Evolutionary conservation across 2,888 invertebrate genomes (phyloP).

Genomic region (Synergus gifuensis): DNA sequence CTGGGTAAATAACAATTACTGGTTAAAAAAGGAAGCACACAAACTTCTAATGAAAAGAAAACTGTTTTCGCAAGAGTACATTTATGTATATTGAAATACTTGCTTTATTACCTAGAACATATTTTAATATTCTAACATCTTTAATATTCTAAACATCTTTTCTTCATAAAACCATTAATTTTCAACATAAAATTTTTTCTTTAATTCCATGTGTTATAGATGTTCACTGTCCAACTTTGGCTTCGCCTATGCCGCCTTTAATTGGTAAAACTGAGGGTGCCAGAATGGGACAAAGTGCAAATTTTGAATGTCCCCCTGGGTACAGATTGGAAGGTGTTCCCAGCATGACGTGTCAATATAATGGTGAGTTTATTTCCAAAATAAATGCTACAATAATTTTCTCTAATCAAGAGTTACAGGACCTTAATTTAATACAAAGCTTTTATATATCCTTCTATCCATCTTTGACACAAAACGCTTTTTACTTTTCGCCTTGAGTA

Average conservation of each 20-base stretch:
- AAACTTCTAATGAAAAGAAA: not conserved
- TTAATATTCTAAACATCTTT: too few species aligned
- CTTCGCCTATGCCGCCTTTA: slow-evolving; percentile 81
- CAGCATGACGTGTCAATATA: slow-evolving; percentile 87
- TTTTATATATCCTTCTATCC: not conserved
- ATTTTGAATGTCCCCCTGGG: slow-evolving; percentile 89
- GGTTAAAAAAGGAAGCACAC: not conserved
- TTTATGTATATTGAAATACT: not conserved
- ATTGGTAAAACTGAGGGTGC: slow-evolving; percentile 88
- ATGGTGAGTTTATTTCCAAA: slow-evolving; percentile 63
- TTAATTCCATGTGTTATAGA: slow-evolving; percentile 65
- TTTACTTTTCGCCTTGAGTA: not conserved
- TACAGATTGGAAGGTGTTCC: slow-evolving; percentile 88
- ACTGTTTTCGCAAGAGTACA: not conserved
- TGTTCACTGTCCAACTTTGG: slow-evolving; percentile 75
- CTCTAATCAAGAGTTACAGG: not conserved
- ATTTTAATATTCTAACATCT: too few species aligned
- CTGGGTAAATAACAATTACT: not conserved
- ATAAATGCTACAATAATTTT: not conserved
- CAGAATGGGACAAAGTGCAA: slow-evolving; percentile 86
- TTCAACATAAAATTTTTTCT: too few species aligned
- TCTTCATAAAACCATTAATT: too few species aligned
- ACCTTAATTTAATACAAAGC: not conserved
- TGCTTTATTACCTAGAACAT: too few species aligned
- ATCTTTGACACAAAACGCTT: not conserved